Conservation (phyloP, 1,140 invertebrate genomes). For the Oreohelix idahoensis region DNA sequence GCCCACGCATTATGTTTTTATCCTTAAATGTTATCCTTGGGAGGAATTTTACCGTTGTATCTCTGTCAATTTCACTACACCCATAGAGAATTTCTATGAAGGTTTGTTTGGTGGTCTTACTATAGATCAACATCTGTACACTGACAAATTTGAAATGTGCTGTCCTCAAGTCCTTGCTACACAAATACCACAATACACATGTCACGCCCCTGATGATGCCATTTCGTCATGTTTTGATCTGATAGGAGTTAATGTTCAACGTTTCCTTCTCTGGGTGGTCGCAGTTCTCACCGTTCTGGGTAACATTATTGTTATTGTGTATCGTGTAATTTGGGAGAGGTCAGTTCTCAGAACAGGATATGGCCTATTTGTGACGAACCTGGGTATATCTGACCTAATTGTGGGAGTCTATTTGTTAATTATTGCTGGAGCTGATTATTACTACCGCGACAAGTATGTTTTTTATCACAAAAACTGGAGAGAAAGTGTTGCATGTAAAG, state of each 20-base stretch:
- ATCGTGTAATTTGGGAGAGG: constrained; percentile 37
- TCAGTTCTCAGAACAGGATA: constrained; percentile 15
- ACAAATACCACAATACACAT: constrained; percentile 43
- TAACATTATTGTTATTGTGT: constrained; percentile 50
- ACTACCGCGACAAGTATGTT: constrained; percentile 57
- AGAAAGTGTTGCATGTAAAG: constrained; percentile 51
- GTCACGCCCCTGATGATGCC: constrained; percentile 44
- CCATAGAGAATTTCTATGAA: no score
- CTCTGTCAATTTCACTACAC: no score
- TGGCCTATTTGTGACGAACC: constrained; percentile 53
- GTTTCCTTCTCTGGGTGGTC: constrained; percentile 48
- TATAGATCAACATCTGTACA: constrained; percentile 12
- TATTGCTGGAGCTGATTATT: constrained; percentile 56
- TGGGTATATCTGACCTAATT: constrained; percentile 62
- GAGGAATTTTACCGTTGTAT: no score
- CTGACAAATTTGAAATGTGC: constrained; percentile 53
- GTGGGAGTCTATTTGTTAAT: constrained; percentile 66
- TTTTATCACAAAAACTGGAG: constrained; percentile 55
- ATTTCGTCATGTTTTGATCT: constrained; percentile 57
- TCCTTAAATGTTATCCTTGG: no score
- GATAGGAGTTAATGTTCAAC: constrained; percentile 34
- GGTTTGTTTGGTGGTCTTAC: background rate
- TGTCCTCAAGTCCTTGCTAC: constrained; percentile 42
- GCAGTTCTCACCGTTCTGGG: constrained; percentile 47
- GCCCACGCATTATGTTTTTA: no score